Percentiles rank a stretch among this genome's conserved stretches.
Evolutionary conservation across 2,113 vertebrate species (phyloP).

Genomic region (Columbina picui): DNA sequence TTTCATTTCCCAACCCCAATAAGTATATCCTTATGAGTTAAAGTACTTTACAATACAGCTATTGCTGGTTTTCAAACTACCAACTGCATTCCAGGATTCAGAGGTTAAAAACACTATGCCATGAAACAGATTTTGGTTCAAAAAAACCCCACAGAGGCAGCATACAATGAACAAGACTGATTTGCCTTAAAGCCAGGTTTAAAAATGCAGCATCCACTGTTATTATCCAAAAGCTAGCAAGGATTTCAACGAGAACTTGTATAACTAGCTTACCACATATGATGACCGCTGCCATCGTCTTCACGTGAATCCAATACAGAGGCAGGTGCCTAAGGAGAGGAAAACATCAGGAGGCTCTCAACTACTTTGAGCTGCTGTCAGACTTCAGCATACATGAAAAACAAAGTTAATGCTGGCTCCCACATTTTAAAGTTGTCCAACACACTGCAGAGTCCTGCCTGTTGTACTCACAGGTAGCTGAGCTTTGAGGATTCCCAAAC

Average conservation of each 20-base stretch:
- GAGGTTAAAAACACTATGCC: neutral
- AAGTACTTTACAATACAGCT: neutral
- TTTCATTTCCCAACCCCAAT: neutral
- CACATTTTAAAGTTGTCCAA: neutral
- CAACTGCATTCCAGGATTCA: neutral
- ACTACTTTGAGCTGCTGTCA: neutral
- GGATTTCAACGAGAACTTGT: neutral
- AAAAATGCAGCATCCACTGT: neutral
- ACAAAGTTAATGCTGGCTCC: neutral
- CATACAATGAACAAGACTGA: neutral
- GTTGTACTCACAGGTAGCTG: neutral
- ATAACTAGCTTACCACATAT: conserved; percentile 63
- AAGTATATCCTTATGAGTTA: neutral
- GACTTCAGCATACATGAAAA: neutral
- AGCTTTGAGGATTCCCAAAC: neutral
- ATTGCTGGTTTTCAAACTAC: neutral
- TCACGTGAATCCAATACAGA: conserved; percentile 40
- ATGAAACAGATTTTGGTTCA: neutral
- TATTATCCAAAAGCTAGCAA: neutral
- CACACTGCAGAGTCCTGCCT: neutral
- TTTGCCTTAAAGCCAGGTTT: neutral
- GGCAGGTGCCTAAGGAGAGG: conserved; percentile 57
- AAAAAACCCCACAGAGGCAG: neutral
- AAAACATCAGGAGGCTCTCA: neutral
- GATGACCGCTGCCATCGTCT: conserved; percentile 52